Evolutionary conservation across 2,113 vertebrate genomes (phyloP).

Genomic region (Toxotes chatareus): DNA sequence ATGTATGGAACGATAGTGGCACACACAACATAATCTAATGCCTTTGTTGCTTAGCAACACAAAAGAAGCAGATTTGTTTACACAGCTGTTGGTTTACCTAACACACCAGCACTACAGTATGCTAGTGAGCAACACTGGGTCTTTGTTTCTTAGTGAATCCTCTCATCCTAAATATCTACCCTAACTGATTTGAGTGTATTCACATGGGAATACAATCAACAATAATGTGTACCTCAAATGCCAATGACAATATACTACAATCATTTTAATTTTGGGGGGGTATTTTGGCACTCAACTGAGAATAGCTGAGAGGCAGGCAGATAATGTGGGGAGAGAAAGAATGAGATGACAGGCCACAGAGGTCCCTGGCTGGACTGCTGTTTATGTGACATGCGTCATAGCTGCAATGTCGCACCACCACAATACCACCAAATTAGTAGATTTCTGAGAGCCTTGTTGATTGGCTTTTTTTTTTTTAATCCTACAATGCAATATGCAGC

Average conservation of each 20-base stretch:
- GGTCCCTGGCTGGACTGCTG: neutral
- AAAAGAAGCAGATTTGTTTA: slow-evolving; percentile 32
- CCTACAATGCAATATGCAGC: neutral
- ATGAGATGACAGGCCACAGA: neutral
- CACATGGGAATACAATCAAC: neutral
- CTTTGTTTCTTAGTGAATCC: neutral
- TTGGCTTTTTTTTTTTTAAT: neutral
- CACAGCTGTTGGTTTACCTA: slow-evolving; percentile 36
- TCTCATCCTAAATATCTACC: neutral
- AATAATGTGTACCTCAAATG: neutral
- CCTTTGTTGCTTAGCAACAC: slow-evolving; percentile 68
- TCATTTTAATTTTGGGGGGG: neutral
- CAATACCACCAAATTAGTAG: neutral
- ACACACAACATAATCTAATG: slow-evolving; percentile 18
- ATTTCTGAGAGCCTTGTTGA: neutral
- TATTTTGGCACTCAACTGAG: too few species aligned
- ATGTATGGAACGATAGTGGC: slow-evolving; percentile 4
- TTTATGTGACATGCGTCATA: neutral
- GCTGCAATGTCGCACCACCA: too few species aligned
- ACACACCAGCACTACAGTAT: slow-evolving; percentile 1
- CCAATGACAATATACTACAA: neutral
- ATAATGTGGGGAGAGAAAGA: neutral
- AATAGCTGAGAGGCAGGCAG: neutral
- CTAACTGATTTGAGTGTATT: neutral
- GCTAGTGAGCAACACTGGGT: neutral